These are phyloP conservation scores for Syrphus vitripennis DNA, from an alignment of 2,888 invertebrate genomes.

Conservation along the genomic window DNA sequence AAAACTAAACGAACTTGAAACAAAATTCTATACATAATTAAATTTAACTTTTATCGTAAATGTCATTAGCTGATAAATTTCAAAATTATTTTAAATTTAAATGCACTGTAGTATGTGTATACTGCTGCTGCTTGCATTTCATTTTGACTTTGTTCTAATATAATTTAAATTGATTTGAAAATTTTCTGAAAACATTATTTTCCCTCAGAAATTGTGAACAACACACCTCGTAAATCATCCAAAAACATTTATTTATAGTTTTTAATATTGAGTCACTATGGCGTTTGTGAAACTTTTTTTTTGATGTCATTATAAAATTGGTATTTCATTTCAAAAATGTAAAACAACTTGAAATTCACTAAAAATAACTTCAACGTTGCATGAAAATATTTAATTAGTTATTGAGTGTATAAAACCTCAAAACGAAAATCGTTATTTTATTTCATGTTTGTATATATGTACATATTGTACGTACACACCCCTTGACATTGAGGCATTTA, in stretches of 20 bases:
- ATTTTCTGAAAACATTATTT: background rate
- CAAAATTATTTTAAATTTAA: background rate
- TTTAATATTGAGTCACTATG: background rate
- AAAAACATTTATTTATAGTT: background rate
- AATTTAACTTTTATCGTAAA: no score
- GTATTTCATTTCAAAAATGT: background rate
- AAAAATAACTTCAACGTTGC: background rate
- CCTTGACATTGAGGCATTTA: background rate
- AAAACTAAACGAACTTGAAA: no score
- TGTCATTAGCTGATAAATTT: background rate
- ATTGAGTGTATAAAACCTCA: background rate
- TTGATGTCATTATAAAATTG: conserved; percentile 7
- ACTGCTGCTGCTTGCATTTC: background rate
- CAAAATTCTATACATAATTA: no score
- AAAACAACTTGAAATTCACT: conserved; percentile 2
- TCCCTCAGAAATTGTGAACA: background rate
- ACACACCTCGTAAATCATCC: background rate
- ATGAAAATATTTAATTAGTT: conserved; percentile 7
- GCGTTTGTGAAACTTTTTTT: conserved; percentile 39
- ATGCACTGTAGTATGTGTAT: no score
- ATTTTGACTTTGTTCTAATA: background rate
- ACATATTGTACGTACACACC: no score
- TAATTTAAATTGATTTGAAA: background rate
- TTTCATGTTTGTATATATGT: background rate
- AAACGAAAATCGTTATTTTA: background rate